These are phyloP conservation scores for Neolamprologus tretocephalus DNA, from an alignment of 2,113 vertebrate genomes.

Conservation along the genomic window DNA sequence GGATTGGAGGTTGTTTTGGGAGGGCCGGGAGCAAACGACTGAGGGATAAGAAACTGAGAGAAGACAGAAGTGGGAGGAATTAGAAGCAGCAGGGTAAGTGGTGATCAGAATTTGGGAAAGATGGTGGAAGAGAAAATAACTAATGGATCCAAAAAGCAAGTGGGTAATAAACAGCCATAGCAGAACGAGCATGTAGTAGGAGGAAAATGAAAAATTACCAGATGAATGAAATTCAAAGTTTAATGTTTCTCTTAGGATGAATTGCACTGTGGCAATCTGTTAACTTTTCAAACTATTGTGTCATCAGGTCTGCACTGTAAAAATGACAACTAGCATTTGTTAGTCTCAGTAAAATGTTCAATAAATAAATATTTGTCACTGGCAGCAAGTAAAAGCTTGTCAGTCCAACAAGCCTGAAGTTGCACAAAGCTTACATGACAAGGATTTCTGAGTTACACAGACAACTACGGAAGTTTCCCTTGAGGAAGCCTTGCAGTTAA, in stretches of 20 bases:
- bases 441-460: neutral
- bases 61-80: constrained; percentile 16
- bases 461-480: neutral
- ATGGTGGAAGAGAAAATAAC: neutral
- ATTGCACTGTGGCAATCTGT: neutral
- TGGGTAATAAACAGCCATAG: neutral
- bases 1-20: neutral
- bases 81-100: neutral
- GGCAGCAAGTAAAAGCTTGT: neutral
- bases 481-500: neutral
- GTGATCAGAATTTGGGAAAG: neutral
- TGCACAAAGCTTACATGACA: neutral
- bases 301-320: neutral
- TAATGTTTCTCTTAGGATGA: neutral
- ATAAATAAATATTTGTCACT: neutral
- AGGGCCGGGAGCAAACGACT: neutral
- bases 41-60: neutral
- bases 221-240: neutral
- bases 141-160: neutral
- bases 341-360: neutral
- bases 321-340: neutral
- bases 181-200: neutral
- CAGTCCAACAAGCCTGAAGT: fast-evolving
- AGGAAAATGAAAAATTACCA: neutral
- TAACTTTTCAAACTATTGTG: neutral